These are phyloP conservation scores for Phymanthus crucifer DNA, from an alignment of 92 coral and sea anemone genomes.

Conservation along the genomic window DNA sequence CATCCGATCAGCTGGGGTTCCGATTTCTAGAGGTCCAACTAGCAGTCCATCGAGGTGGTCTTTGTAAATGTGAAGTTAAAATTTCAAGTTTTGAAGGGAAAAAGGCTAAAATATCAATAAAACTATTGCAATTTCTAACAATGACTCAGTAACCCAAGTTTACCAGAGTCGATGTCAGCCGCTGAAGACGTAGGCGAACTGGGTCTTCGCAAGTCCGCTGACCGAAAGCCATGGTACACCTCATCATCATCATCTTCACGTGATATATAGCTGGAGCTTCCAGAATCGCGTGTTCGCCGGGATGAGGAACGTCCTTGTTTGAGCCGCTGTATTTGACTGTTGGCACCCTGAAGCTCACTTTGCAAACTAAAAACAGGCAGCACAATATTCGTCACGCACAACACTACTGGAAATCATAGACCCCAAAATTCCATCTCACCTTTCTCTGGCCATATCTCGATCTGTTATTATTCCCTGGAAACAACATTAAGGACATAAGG, in stretches of 20 bases:
- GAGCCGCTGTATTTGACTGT: slow-evolving; percentile 88
- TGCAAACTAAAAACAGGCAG: slow-evolving; percentile 56
- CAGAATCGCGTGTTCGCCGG: slow-evolving; percentile 72
- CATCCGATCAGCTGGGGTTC: no score
- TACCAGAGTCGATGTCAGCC: slow-evolving; percentile 88
- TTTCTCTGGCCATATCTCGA: slow-evolving; percentile 94
- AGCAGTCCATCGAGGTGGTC: no score
- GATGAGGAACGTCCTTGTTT: slow-evolving; percentile 93
- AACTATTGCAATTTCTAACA: no score
- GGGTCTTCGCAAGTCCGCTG: slow-evolving; percentile 80
- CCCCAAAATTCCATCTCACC: slow-evolving; percentile 40
- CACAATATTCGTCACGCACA: not conserved
- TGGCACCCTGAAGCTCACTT: slow-evolving; percentile 93
- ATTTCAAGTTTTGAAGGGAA: no score
- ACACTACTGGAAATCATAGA: not conserved
- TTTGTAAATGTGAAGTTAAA: no score
- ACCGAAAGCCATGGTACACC: slow-evolving; percentile 55
- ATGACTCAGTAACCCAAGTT: no score
- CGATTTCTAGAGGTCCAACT: no score
- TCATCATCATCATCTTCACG: slow-evolving; percentile 43
- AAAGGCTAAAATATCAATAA: no score
- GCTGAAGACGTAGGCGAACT: slow-evolving; percentile 81
- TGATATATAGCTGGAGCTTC: slow-evolving; percentile 57
- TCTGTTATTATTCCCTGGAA: slow-evolving; percentile 88
- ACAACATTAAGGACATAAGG: not conserved